Conservation (phyloP, 2,888 invertebrate species). For the Eupeodes latifasciatus region DNA sequence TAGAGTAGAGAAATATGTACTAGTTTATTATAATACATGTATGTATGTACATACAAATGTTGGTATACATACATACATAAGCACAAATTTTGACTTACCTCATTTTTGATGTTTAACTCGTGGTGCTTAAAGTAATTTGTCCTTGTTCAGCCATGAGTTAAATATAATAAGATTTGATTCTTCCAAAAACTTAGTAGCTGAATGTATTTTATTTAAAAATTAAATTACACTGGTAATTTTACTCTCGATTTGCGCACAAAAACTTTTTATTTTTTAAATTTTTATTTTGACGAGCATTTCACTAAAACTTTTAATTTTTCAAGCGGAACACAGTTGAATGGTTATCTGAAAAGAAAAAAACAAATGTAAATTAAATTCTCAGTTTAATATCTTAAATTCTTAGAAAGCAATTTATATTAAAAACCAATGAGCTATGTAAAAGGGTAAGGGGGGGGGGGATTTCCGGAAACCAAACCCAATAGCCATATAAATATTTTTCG, state of each 20-base stretch:
- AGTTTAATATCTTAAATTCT: background rate
- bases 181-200: background rate
- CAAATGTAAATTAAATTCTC: background rate
- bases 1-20: no score
- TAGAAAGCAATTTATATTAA: no score
- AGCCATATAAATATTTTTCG: no score
- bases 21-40: no score
- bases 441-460: no score
- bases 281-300: conserved; percentile 34
- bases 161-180: background rate
- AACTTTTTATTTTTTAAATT: background rate
- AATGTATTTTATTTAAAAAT: background rate
- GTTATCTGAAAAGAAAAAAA: conserved; percentile 32
- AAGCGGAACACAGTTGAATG: background rate
- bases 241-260: background rate
- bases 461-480: no score
- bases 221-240: background rate
- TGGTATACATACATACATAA: no score
- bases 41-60: no score
- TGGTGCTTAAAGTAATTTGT: background rate
- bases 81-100: background rate
- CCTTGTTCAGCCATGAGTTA: background rate
- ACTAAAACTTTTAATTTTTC: background rate
- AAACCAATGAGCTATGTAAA: no score
- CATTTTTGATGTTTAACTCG: background rate